Base-by-base conservation (phyloP, 2,888 invertebrate genomes). In the Erebia ligea region DNA sequence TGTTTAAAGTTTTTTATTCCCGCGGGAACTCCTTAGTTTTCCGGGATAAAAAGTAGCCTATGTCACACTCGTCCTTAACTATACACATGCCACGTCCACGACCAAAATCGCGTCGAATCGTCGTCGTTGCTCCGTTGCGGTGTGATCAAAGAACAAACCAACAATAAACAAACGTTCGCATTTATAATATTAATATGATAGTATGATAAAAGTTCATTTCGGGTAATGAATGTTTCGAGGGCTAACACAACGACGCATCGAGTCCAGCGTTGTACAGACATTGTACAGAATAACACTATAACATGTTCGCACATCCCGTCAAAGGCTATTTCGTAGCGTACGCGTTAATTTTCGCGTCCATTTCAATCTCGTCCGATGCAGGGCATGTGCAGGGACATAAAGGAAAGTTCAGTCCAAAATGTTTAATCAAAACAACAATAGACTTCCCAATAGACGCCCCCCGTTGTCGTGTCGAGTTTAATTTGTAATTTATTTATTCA, bases 361-460 rank as follows among this genome's bases (percentile, higher is more conserved):
- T 79, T 82, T 77, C 80, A 83, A 83, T 86, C 84, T 81, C 79
- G 67, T 58, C 67, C 59, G 68, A 68, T 42, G 73, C 76, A 40
- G 73, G 76, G 11, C 67, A 57, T 67, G 69, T 40, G 73, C 76
- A 40, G 73, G 76, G 11, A 19, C 81, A 84, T 84, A 86, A 87
- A 86, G 83, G 86, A 84, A 83, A 86, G 80, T 79, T 78, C 84
- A 85, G 87, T 85, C 85, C 84, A 89, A 91, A 90, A 34, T 34
- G 6, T 91, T 91, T 90, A 90, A 91, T 91, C 91, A 90, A 90
- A 90, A 87, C 88, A 90, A 89, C 90, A 89, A 89, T 87, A 86
- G 84, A n/a, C n/a, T n/a, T n/a, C n/a, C n/a, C n/a, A n/a, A n/a
- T n/a, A n/a, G n/a, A n/a, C n/a, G n/a, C n/a, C n/a, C n/a, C n/a